These are phyloP conservation scores for Epinotia ramella DNA, from an alignment of 2,888 invertebrate genomes.

Conservation along the genomic window DNA sequence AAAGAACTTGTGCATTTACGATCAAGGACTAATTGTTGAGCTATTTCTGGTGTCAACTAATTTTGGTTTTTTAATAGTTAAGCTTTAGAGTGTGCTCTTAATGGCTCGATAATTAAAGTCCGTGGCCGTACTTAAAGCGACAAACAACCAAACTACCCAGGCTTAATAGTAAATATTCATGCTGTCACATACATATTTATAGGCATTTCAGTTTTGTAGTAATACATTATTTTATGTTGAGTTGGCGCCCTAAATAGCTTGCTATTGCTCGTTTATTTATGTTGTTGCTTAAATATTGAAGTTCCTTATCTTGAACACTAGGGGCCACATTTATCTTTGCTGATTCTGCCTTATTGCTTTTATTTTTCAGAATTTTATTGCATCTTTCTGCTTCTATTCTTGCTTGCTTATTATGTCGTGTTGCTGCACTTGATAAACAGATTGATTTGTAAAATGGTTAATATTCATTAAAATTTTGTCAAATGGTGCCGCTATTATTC, in stretches of 20 bases:
- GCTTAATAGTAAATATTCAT: neutral
- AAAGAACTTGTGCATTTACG: too few relatives aligned
- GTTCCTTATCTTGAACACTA: neutral
- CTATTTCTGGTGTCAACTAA: too few relatives aligned
- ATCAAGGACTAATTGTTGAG: too few relatives aligned
- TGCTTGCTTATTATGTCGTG: neutral
- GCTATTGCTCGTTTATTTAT: slow-evolving; percentile 28
- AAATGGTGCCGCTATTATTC: neutral
- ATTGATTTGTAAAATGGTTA: neutral
- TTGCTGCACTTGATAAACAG: neutral
- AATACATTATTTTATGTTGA: slow-evolving; percentile 7
- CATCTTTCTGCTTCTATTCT: neutral
- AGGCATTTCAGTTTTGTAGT: neutral
- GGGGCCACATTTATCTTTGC: neutral
- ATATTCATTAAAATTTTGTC: slow-evolving; percentile 21
- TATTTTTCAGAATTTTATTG: neutral
- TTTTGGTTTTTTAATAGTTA: too few relatives aligned
- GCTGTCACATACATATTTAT: slow-evolving; percentile 5
- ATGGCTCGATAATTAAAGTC: too few relatives aligned
- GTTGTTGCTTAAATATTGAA: slow-evolving; percentile 18
- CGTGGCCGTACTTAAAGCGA: neutral
- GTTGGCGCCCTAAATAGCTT: slow-evolving; percentile 25
- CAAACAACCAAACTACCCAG: neutral
- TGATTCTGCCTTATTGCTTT: neutral
- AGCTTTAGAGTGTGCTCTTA: too few relatives aligned